Percentiles rank a stretch among this genome's conserved stretches.
These are phyloP conservation scores for Elaphurus davidianus DNA, from an alignment of 2,113 vertebrate species.

Conservation along the genomic window DNA sequence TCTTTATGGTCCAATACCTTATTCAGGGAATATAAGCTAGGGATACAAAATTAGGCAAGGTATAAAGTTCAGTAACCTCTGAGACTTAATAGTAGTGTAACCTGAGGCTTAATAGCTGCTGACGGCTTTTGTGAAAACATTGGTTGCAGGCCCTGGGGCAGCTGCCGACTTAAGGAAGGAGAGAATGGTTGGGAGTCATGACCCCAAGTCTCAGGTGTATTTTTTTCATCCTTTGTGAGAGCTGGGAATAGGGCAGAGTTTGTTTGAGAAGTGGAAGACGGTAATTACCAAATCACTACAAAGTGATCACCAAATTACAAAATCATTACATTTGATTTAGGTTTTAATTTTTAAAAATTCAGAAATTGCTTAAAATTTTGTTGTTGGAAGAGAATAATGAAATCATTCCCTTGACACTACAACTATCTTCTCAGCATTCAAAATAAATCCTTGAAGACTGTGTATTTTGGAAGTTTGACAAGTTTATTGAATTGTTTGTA, in stretches of 20 bases:
- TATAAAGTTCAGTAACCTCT: not conserved
- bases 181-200: not conserved
- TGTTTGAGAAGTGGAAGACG: not conserved
- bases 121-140: not conserved
- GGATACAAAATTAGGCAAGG: not conserved
- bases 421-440: not conserved
- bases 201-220: not conserved
- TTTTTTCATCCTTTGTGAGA: not conserved
- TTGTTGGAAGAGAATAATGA: not conserved
- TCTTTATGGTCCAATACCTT: not conserved
- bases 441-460: not conserved
- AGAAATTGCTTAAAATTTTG: not conserved
- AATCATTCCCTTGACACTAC: not conserved
- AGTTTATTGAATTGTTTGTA: not conserved
- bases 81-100: not conserved
- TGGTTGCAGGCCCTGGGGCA: not conserved
- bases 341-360: not conserved
- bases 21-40: not conserved
- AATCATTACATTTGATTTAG: not conserved
- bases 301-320: not conserved
- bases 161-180: rapidly evolving
- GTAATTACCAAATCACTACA: not conserved
- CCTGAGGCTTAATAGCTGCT: not conserved
- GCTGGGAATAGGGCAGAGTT: no score
- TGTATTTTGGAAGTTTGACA: not conserved